Conservation (phyloP, 2,113 vertebrate species). For the Blennius ocellaris region DNA sequence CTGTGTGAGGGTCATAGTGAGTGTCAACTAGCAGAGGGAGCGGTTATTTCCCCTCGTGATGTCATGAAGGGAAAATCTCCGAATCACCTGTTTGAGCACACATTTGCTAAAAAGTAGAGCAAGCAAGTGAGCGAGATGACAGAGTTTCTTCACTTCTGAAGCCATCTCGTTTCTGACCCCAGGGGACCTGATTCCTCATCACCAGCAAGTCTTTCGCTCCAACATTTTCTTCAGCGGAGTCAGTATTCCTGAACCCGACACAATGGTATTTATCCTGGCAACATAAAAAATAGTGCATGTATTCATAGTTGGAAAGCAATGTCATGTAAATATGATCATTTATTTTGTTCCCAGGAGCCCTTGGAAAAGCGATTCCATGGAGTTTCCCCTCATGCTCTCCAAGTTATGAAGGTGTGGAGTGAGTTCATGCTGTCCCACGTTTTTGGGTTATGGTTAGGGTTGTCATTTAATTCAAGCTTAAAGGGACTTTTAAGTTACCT, state of each 20-base stretch:
- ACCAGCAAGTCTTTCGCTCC: slow-evolving; percentile 85
- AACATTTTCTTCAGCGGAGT: slow-evolving; percentile 87
- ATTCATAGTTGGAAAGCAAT: not conserved
- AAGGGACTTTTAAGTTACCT: no score
- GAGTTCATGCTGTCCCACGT: no score
- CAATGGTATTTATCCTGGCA: slow-evolving; percentile 67
- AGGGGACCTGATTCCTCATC: slow-evolving; percentile 86
- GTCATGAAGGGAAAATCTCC: no score
- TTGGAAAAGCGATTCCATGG: slow-evolving; percentile 81
- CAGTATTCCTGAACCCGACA: slow-evolving; percentile 85
- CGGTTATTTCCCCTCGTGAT: no score
- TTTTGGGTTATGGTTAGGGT: no score
- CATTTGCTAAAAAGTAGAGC: no score
- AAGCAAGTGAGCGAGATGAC: no score
- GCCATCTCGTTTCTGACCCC: slow-evolving; percentile 26
- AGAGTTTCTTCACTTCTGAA: no score
- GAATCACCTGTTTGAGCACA: no score
- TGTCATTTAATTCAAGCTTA: no score
- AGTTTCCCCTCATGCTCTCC: slow-evolving; percentile 71
- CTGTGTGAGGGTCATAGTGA: no score
- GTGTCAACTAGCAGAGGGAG: no score
- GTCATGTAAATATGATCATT: not conserved
- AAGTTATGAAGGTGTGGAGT: slow-evolving; percentile 80
- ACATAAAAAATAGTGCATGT: not conserved
- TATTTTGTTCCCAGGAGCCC: slow-evolving; percentile 74